These are phyloP conservation scores for Brachyhypopomus occidentalis DNA, from an alignment of 2,113 vertebrate genomes.

Conservation along the genomic window DNA sequence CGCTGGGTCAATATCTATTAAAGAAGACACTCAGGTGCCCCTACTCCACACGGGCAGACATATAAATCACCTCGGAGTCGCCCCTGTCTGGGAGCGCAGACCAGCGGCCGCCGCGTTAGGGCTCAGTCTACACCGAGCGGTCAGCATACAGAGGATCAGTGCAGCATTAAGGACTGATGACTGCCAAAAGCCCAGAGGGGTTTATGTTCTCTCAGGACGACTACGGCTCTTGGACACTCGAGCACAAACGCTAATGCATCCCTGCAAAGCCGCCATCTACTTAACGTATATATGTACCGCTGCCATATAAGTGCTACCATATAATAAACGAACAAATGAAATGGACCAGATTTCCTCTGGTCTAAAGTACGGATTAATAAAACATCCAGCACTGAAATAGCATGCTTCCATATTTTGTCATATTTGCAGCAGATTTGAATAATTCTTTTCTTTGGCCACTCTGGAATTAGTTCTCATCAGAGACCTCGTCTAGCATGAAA, in stretches of 20 bases:
- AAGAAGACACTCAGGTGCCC: conserved; percentile 35
- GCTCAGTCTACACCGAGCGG: neutral
- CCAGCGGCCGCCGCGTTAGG: neutral
- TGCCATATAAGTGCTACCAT: conserved; percentile 6
- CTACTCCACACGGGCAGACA: conserved; percentile 6
- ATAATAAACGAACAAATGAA: conserved; percentile 34
- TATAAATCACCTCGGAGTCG: conserved; percentile 38
- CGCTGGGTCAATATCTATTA: conserved; percentile 31
- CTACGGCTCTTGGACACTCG: neutral
- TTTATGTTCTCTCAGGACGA: neutral
- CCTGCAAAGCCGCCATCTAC: neutral
- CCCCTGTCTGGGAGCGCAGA: neutral
- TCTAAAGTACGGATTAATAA: conserved; percentile 22
- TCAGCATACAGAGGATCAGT: neutral
- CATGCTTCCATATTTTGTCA: conserved; percentile 16
- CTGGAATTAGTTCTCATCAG: conserved; percentile 13
- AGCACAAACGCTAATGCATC: neutral
- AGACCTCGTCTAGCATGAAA: conserved; percentile 5
- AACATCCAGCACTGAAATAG: conserved; percentile 28
- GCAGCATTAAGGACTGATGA: neutral
- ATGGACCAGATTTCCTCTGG: conserved; percentile 22
- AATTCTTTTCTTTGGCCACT: conserved; percentile 25
- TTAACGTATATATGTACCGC: conserved; percentile 9
- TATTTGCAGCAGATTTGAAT: conserved; percentile 23
- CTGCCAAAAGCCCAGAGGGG: neutral